Percentiles rank a stretch among this genome's conserved stretches.
Conservation (phyloP, 1,140 invertebrate genomes). For the Sminthurinus signatus region DNA sequence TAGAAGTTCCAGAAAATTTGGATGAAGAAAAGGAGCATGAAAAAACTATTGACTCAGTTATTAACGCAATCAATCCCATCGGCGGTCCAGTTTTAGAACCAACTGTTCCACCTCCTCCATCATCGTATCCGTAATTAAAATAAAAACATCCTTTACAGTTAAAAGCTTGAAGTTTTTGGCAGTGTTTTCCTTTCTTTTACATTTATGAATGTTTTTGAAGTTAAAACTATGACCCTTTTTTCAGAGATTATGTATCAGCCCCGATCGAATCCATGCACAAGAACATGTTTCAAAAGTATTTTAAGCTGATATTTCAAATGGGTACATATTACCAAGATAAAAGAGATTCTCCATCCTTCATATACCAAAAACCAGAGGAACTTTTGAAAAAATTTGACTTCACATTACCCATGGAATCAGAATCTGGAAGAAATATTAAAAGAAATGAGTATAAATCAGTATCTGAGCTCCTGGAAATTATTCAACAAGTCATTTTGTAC, state of each 20-base stretch:
- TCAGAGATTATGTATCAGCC: constrained; percentile 6
- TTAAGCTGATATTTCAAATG: not conserved
- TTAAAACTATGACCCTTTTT: too few species aligned
- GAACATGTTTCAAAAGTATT: constrained; percentile 6
- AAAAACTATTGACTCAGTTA: too few species aligned
- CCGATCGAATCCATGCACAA: not conserved
- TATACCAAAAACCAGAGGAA: not conserved
- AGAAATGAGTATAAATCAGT: not conserved
- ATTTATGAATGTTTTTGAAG: too few species aligned
- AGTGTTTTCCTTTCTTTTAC: too few species aligned
- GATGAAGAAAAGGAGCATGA: too few species aligned
- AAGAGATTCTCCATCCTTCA: not conserved
- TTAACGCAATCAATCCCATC: too few species aligned
- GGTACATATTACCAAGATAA: constrained; percentile 5
- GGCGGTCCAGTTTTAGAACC: too few species aligned
- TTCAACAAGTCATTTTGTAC: not conserved
- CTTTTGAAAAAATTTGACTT: constrained; percentile 11
- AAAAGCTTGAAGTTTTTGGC: too few species aligned
- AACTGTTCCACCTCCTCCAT: constrained; percentile 1
- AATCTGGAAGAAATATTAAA: too few species aligned
- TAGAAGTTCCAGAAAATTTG: too few species aligned
- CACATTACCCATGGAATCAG: too few species aligned
- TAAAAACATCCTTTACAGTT: too few species aligned
- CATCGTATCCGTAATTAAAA: not conserved
- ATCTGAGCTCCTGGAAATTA: not conserved